Percentiles rank a stretch among this genome's conserved stretches.
Conservation (phyloP, 1,140 invertebrate species). For the Nomia melanderi region DNA sequence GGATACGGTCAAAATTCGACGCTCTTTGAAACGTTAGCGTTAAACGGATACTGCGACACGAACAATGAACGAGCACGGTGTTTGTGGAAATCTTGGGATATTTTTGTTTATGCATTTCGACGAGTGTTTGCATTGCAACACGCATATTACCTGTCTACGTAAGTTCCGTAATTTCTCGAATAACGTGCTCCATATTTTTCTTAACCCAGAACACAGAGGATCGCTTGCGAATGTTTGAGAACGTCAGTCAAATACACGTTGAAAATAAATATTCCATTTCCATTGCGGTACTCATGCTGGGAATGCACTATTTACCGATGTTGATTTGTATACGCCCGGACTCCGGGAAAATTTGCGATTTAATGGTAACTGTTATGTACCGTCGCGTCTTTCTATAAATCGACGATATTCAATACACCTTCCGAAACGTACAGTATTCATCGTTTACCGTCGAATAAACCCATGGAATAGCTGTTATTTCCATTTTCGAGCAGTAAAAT, state of each 20-base stretch:
- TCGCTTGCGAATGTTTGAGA: background rate
- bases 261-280: slow-evolving; percentile 32
- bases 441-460: too few relatives aligned
- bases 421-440: background rate
- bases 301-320: slow-evolving; percentile 6
- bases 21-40: too few relatives aligned
- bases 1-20: too few relatives aligned
- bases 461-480: too few relatives aligned
- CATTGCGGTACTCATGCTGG: background rate
- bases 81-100: too few relatives aligned
- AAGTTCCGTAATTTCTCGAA: too few relatives aligned
- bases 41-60: too few relatives aligned
- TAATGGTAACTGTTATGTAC: background rate
- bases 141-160: too few relatives aligned
- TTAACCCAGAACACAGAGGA: background rate
- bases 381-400: background rate
- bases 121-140: too few relatives aligned
- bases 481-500: too few relatives aligned
- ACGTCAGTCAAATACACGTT: background rate
- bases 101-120: too few relatives aligned
- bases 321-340: background rate
- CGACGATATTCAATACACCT: background rate
- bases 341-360: background rate
- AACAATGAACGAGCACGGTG: too few relatives aligned
- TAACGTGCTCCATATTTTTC: background rate